Percentiles rank a stretch among this genome's conserved stretches.
Conservation (phyloP, 2,888 invertebrate species). For the Sinopyrophorus schimmeli region DNA sequence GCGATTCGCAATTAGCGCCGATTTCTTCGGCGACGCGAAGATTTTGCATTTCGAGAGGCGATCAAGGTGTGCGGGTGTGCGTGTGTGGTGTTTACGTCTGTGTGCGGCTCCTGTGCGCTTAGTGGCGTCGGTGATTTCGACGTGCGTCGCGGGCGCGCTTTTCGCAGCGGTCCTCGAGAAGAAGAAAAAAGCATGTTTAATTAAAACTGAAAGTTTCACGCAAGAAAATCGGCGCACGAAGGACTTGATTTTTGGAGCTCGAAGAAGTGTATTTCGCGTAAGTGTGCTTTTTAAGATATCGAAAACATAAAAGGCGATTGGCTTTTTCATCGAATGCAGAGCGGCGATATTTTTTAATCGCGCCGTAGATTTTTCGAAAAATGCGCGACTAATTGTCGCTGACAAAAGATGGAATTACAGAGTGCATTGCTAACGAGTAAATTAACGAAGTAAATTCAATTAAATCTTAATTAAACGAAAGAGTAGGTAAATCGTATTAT, state of each 20-base stretch:
- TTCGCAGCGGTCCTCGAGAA: no score
- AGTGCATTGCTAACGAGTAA: no score
- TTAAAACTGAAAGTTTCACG: no score
- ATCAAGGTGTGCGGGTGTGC: neutral
- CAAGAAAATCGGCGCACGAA: no score
- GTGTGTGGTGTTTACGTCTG: neutral
- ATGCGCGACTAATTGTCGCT: no score
- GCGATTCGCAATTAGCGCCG: neutral
- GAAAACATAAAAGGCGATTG: conserved; percentile 1
- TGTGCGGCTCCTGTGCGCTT: neutral
- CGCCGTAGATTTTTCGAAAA: neutral
- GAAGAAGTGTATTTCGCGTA: neutral
- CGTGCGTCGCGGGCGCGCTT: conserved; percentile 7
- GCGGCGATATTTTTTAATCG: neutral
- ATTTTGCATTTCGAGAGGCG: neutral
- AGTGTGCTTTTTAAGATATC: conserved; percentile 13
- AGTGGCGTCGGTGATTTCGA: conserved; percentile 4
- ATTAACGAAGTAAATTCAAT: no score
- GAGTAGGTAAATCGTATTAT: no score
- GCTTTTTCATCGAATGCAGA: conserved; percentile 1
- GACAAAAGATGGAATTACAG: no score
- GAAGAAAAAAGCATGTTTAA: conserved; percentile 1
- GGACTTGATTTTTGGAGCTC: no score
- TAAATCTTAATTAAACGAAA: no score
- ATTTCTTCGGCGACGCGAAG: neutral